Conservation (phyloP, 2,888 invertebrate genomes). For the Rosalia funebris region DNA sequence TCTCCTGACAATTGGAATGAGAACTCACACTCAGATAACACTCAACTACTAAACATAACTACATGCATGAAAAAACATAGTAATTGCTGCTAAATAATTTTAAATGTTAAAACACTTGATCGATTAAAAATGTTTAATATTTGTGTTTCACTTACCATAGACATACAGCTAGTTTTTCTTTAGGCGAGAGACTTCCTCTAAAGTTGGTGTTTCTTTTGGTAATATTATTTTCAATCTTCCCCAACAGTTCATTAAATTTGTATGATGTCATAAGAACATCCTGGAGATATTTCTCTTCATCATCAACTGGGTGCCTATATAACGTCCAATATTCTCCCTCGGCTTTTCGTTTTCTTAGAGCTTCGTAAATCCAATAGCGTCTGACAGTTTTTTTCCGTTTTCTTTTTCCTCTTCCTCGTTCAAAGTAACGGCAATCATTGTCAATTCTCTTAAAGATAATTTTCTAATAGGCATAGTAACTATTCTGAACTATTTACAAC, state of each 20-base stretch:
- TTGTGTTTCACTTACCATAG: conserved; percentile 27
- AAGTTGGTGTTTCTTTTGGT: conserved; percentile 26
- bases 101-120: not conserved
- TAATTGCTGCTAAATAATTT: too few relatives aligned
- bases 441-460: conserved; percentile 17
- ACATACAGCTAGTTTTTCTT: conserved; percentile 32
- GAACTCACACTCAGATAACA: not conserved
- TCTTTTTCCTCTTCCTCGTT: conserved; percentile 25
- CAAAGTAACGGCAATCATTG: conserved; percentile 24
- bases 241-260: conserved; percentile 23
- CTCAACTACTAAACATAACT: too few relatives aligned
- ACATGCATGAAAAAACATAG: too few relatives aligned
- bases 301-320: conserved; percentile 22
- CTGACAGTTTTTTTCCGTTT: not conserved
- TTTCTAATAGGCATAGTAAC: conserved; percentile 13
- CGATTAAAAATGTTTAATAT: not conserved
- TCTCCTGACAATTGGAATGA: conserved; percentile 28
- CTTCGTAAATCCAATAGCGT: conserved; percentile 21
- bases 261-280: conserved; percentile 21
- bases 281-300: conserved; percentile 26
- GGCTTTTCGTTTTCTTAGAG: conserved; percentile 25
- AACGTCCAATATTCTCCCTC: conserved; percentile 25
- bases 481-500: not conserved
- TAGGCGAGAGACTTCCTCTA: conserved; percentile 27
- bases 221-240: conserved; percentile 28